These are phyloP conservation scores for Ammospiza caudacuta DNA, from an alignment of 2,113 vertebrate species.

Conservation along the genomic window DNA sequence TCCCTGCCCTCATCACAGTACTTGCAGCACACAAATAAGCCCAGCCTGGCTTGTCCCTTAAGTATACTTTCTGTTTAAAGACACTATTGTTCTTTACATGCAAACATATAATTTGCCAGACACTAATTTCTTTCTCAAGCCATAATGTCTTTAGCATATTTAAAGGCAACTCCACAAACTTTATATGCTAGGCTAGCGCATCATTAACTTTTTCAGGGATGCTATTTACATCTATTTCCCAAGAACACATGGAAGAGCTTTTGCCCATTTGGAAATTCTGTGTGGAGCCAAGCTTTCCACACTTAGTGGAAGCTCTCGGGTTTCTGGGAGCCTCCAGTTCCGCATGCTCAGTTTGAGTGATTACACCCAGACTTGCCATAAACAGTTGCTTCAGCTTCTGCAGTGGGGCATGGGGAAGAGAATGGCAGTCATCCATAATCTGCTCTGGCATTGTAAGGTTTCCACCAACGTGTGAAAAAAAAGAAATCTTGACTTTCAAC, in stretches of 20 bases:
- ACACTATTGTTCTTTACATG: conserved; percentile 38
- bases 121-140: conserved; percentile 30
- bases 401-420: neutral
- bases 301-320: neutral
- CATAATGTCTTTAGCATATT: conserved; percentile 47
- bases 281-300: conserved; percentile 2
- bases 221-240: conserved; percentile 26
- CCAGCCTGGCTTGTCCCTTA: neutral
- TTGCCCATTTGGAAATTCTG: conserved; percentile 27
- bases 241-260: conserved; percentile 37
- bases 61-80: conserved; percentile 24
- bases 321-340: neutral
- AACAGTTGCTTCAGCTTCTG: neutral
- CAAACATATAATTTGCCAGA: conserved; percentile 45
- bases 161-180: conserved; percentile 34
- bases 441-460: neutral
- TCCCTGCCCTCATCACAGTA: neutral
- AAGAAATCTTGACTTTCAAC: neutral
- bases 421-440: neutral
- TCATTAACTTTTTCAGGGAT: conserved; percentile 51
- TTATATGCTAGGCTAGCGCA: conserved; percentile 22
- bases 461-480: neutral
- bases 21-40: neutral
- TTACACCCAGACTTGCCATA: neutral
- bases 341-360: neutral